Evolutionary conservation across 2,113 vertebrate species (phyloP), one percentile per base, ranked within the genome.

Genomic region (Conger conger): DNA sequence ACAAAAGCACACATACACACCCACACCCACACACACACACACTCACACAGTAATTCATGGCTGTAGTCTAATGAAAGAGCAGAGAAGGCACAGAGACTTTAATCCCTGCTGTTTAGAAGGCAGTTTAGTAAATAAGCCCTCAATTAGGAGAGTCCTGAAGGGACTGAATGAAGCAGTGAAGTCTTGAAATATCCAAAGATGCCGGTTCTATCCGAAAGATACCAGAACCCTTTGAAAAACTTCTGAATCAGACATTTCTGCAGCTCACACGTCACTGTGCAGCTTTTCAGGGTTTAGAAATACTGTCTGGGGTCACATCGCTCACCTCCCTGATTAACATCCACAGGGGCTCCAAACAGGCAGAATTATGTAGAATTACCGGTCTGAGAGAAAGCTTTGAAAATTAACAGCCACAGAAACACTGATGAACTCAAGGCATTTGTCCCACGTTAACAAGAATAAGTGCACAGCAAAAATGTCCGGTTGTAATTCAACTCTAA

Each of bases 11-110:
- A 42, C 40, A 42, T 8, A 42, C 40, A 42, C 40, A 42, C 8
- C 3, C 40, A 42, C n/a, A n/a, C n/a, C n/a, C n/a, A n/a, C n/a
- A n/a, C n/a, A n/a, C n/a, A n/a, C n/a, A 53, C 42, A 81, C 40
- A 83, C 83, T 86, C 83, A 60, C 68, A 79, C 82, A 80, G 86
- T 82, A 53, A 84, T 63, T 87, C 80, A 81, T 86, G 54, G 73
- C 76, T 30, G 54, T 63, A 40, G 45, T 81, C 82, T 35, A 73
- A 73, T 33, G 9, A 33, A 27, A 27, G 57, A 3, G 18, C 5
- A 63, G 0, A 20, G 33, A 2, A 33, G 13, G n/a, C 9, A 45
- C 27, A 83, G 17, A 37, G 35, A 38, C 0, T 27, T 73, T 20
- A 11, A 42, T 37, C 18, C 82, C 23, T 57, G 8, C 42, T 27